Percentiles rank a stretch among this genome's conserved stretches.
phyloP scores from a whole-genome alignment of 2,797 vertebrate species.

The Eulemur rubriventer region DNA sequence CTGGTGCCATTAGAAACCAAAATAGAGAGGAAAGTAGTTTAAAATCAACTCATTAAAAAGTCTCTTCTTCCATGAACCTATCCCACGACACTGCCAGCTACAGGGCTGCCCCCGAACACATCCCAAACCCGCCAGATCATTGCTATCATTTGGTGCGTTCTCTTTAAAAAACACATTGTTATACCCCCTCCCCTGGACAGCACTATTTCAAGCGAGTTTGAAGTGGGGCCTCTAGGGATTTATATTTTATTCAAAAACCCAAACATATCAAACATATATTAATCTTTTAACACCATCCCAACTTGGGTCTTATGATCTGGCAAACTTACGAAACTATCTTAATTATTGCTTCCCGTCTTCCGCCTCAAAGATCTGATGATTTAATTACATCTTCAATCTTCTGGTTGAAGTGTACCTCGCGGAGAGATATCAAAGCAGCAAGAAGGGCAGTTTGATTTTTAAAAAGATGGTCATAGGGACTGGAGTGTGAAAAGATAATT shows the following conservation, averaged over 20 bases:
- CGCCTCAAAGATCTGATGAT: constrained; percentile 20
- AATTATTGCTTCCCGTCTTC: constrained; percentile 4
- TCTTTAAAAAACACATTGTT: background rate
- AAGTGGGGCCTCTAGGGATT: background rate
- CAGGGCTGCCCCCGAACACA: background rate
- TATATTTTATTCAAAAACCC: background rate
- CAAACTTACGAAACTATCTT: constrained; percentile 16
- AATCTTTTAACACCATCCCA: background rate
- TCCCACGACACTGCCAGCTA: background rate
- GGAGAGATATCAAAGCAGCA: constrained; percentile 56
- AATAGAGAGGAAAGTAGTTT: background rate
- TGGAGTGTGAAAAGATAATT: constrained; percentile 71
- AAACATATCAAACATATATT: background rate
- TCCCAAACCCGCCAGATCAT: background rate
- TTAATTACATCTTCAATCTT: constrained; percentile 52
- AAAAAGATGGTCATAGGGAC: constrained; percentile 35
- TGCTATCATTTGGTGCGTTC: background rate
- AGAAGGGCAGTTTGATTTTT: constrained; percentile 44
- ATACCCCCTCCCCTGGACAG: accelerated
- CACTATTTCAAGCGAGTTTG: background rate
- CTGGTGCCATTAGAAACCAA: background rate
- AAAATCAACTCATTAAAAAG: background rate
- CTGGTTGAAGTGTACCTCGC: constrained; percentile 37
- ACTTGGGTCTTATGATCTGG: background rate
- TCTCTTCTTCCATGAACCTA: background rate